Evolutionary conservation across 2,113 vertebrate genomes (phyloP).

Genomic region (Elgaria multicarinata): DNA sequence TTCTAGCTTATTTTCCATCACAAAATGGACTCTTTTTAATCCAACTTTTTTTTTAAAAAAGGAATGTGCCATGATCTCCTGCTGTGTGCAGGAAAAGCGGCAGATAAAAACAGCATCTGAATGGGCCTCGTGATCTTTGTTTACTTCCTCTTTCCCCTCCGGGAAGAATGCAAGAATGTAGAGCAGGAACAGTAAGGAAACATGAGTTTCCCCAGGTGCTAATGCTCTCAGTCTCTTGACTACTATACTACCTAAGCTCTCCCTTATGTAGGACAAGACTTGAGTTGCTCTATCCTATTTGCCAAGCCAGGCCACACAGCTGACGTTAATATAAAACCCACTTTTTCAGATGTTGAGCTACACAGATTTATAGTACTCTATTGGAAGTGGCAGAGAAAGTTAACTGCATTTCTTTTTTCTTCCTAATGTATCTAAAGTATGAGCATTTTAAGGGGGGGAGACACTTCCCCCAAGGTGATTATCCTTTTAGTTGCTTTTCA

Average conservation of each 20-base stretch:
- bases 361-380: background rate
- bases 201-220: no score
- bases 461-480: background rate
- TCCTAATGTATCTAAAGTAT: background rate
- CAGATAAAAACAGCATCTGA: no score
- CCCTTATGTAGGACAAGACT: background rate
- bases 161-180: no score
- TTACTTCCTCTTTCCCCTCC: no score
- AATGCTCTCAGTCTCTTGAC: background rate
- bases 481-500: conserved; percentile 11
- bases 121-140: no score
- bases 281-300: background rate
- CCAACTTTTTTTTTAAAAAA: no score
- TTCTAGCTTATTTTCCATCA: no score
- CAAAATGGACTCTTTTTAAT: no score
- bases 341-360: background rate
- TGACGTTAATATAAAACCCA: background rate
- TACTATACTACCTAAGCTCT: background rate
- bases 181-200: no score
- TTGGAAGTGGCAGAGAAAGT: background rate
- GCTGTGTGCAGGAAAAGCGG: no score
- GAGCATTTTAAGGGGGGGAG: background rate
- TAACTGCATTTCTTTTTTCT: background rate
- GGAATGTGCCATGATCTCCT: no score
- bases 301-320: background rate